Evolutionary conservation across 2,888 invertebrate species (phyloP), one percentile per base, ranked within the genome.

Genomic region (Petrophora chlorosata): DNA sequence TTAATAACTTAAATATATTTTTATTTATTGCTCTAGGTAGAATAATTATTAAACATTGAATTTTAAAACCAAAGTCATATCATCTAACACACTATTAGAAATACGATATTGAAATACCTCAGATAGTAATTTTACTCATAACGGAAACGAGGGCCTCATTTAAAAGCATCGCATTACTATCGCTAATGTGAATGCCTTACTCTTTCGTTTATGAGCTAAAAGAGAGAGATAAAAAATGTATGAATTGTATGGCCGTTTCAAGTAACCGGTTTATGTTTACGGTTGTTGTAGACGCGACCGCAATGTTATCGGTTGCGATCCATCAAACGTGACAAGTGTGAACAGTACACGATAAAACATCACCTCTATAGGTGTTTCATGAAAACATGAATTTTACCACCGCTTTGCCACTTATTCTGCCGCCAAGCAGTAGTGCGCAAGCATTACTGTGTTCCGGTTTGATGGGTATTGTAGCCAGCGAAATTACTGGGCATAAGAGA

Each of bases 281-380:
- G 52, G 54, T 39, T 38, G 48, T 48, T 34, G 45, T 50, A 32
- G 33, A 48, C 46, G 50, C 38, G 44, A 34, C 40, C 46, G 48
- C 47, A 42, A 49, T 61, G 60, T 62, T 67, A 66, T 63, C 67
- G 56, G 56, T 56, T 57, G 48, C 52, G 45, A 64, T 62, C 59
- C 58, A 67, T 66, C 64, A 66, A 59, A 66, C 61, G 59, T 60
- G 65, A 57, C 53, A 60, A 50, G 47, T 45, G 45, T 28, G 40
- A 50, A 43, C 13, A 3, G 38, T 38, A 14, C 17, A 29, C 34
- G 52, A 50, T 58, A 58, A 52, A 53, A 50, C 38, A 15, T 29
- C 30, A 29, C 9, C 26, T 23, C 5, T 7, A 26, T 7, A 33
- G n/a, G 14, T 42, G 17, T 26, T 41, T 41, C n/a, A n/a, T n/a